phyloP scores from a whole-genome alignment of 2,888 invertebrate genomes.

The Hyppa rectilinea region DNA sequence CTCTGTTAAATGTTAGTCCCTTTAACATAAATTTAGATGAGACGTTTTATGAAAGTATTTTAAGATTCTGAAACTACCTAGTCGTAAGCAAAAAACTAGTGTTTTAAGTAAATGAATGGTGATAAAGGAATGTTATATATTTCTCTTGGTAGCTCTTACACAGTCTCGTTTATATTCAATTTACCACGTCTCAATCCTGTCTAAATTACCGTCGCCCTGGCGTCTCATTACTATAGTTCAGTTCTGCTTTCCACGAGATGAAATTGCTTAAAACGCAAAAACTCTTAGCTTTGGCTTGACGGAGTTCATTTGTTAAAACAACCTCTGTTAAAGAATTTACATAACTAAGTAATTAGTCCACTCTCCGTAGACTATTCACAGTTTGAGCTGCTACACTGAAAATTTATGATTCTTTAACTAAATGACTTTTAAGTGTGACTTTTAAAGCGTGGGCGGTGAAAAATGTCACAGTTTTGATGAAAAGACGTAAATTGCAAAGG shows the following conservation, averaged over 20 bases:
- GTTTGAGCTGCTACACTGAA: slow-evolving; percentile 46
- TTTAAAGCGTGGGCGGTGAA: slow-evolving; percentile 34
- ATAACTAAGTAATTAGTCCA: slow-evolving; percentile 75
- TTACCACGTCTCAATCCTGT: slow-evolving; percentile 59
- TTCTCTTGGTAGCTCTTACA: slow-evolving; percentile 43
- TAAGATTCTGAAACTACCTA: slow-evolving; percentile 22
- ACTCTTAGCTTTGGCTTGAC: slow-evolving; percentile 37
- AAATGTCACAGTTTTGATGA: slow-evolving; percentile 51
- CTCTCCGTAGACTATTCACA: slow-evolving; percentile 59
- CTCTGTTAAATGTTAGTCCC: slow-evolving; percentile 33
- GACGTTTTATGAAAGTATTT: slow-evolving; percentile 33
- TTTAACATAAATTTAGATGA: slow-evolving; percentile 40
- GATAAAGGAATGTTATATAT: slow-evolving; percentile 52
- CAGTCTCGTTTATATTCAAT: slow-evolving; percentile 43
- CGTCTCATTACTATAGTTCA: slow-evolving; percentile 56
- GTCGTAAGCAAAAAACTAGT: slow-evolving; percentile 20
- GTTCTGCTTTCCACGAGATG: slow-evolving; percentile 46
- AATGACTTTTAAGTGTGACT: slow-evolving; percentile 54
- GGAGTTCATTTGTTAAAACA: slow-evolving; percentile 72
- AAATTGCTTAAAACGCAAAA: slow-evolving; percentile 55
- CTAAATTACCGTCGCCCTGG: slow-evolving; percentile 60
- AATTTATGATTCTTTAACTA: slow-evolving; percentile 61
- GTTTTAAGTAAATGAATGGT: slow-evolving; percentile 48
- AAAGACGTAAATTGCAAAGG: slow-evolving; percentile 50
- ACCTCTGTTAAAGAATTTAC: slow-evolving; percentile 70